Conservation (phyloP, 2,888 invertebrate species). For the Herminia tarsipennalis region DNA sequence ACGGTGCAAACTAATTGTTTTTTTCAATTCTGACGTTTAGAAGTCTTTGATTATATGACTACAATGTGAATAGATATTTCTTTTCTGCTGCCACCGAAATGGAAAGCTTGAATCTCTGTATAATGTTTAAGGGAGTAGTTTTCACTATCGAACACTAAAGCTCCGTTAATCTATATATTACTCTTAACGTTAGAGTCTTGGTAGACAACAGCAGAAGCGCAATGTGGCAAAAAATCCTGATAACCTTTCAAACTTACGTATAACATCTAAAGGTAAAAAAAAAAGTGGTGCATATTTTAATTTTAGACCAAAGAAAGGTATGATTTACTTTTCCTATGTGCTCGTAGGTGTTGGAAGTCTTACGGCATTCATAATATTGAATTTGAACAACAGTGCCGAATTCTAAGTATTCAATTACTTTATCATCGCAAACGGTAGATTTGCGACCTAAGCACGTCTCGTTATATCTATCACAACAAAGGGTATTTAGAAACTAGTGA, state of each 20-base stretch:
- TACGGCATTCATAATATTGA: neutral
- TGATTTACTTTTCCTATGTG: neutral
- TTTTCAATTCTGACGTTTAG: neutral
- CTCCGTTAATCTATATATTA: neutral
- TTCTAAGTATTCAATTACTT: neutral
- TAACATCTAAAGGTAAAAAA: slow-evolving; percentile 4
- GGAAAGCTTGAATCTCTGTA: neutral
- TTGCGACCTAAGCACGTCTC: neutral
- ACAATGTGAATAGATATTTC: slow-evolving; percentile 1
- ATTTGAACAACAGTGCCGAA: neutral
- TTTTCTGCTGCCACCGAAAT: slow-evolving; percentile 2
- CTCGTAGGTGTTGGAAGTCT: neutral
- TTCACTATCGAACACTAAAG: neutral
- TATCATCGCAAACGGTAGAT: neutral
- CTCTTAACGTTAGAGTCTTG: neutral
- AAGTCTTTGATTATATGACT: neutral
- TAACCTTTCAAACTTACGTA: neutral
- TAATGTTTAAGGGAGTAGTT: slow-evolving; percentile 1
- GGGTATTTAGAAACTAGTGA: neutral
- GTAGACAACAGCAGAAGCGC: neutral
- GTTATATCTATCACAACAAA: neutral
- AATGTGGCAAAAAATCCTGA: neutral
- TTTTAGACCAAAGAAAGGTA: neutral
- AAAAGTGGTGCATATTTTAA: neutral
- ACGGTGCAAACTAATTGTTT: neutral